Base-by-base conservation (phyloP, 2,888 invertebrate species). In the Heliconius erato region DNA sequence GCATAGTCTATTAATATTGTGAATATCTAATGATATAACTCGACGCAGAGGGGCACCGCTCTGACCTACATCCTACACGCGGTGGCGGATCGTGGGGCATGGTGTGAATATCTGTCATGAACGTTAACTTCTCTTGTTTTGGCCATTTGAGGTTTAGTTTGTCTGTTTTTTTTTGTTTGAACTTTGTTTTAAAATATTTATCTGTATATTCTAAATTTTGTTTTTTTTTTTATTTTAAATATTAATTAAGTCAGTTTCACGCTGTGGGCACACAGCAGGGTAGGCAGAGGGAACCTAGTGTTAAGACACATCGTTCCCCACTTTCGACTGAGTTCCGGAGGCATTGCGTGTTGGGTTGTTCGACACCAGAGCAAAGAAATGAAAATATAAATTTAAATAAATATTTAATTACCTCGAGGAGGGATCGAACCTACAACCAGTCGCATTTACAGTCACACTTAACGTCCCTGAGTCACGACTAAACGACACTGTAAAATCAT, bases 1-100 rank as follows among this genome's bases (percentile, higher is more conserved):
- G 35, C 76, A 76, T 59, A 76, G 76, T 76, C 76, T 76, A 76
- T 76, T 76, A 59, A 76, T 76, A 40, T 40, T 76, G 35, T 76
- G 76, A 76, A 76, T 76, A 76, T 76, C 35, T 76, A 76, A 76
- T 74, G 74, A 74, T 76, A 63, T 76, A 40, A 72, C 26, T 72
- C 49, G 44, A 16, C 44, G 72, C 26, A 72, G 72, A 72, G 72
- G 44, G 72, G 44, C 44, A 71, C 44, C 44, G 72, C 72, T 72
- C 44, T 72, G 72, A 72, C 72, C 72, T 72, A 72, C 44, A 44
- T 72, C 19, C 19, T 16, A 72, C 72, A 26, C 19, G 72, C 72
- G 72, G 35, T 72, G 71, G 44, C 35, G 44, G 44, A 72, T 72
- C 71, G 26, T 72, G 71, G 71, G 71, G 71, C 44, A 26, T 49